Evolutionary conservation across 2,888 invertebrate species (phyloP).

Genomic region (Anticlea derivata): DNA sequence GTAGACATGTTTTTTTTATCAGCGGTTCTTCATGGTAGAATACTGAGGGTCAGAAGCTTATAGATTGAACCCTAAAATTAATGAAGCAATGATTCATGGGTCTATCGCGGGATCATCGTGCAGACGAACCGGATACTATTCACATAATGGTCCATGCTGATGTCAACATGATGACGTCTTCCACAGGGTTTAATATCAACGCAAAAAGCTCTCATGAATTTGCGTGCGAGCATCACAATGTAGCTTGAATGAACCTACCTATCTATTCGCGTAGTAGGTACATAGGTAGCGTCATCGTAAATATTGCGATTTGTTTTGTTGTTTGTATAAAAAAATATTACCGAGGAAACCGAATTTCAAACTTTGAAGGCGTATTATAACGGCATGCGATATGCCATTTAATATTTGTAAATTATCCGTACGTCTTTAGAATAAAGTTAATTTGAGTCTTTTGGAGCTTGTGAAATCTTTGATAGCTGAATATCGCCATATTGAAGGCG

Average conservation of each 20-base stretch:
- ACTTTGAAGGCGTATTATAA: no score
- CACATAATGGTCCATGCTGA: slow-evolving; percentile 62
- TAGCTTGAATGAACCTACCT: slow-evolving; percentile 1
- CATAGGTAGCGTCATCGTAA: background rate
- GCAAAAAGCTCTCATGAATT: slow-evolving; percentile 44
- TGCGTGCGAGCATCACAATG: slow-evolving; percentile 4
- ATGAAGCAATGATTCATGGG: slow-evolving; percentile 53
- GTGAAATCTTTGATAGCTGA: no score
- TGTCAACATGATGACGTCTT: slow-evolving; percentile 74
- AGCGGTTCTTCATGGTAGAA: slow-evolving; percentile 21
- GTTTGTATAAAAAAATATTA: background rate
- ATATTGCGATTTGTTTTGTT: background rate
- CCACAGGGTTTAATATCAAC: slow-evolving; percentile 43
- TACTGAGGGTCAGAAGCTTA: slow-evolving; percentile 23
- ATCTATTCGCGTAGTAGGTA: background rate
- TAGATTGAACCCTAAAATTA: slow-evolving; percentile 42
- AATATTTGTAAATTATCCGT: no score
- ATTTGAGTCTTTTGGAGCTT: no score
- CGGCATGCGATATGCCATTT: no score
- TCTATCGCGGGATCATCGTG: slow-evolving; percentile 50
- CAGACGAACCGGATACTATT: slow-evolving; percentile 65
- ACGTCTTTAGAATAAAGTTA: no score
- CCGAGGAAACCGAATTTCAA: no score
- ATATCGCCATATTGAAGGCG: no score
- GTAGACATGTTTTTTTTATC: slow-evolving; percentile 1